Evolutionary conservation across 1,140 invertebrate genomes (phyloP), one percentile per base, ranked within the genome.

Genomic region (Daktulosphaira vitifoliae): DNA sequence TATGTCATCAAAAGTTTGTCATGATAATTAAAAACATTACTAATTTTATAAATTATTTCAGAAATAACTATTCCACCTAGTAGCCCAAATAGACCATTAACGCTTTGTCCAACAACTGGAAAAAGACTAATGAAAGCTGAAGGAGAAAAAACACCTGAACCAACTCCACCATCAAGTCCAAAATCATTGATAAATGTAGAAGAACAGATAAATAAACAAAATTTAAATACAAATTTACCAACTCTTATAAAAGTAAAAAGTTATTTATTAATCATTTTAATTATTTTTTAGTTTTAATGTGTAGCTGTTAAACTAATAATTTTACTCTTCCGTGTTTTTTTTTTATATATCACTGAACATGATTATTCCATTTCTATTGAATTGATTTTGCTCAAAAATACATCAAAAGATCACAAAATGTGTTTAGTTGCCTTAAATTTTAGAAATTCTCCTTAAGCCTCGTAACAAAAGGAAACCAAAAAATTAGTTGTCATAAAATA

Each of bases 51-150:
- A 33, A 46, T 1, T 25, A 46, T 62, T 44, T 48, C 42, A 62
- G 56, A 62, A 15, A 38, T 66, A 42, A 25, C 80, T 4, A 75
- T 83, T 25, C 79, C 81, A 68, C 80, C 84, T 1, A 79, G 83
- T 2, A 84, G 81, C 72, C 84, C 84, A 26, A 80, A 82, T 4
- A 76, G 82, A 26, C 81, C 83, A 39, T 81, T 87, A 39, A 82
- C 82, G 8, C 74, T 88, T 42, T 85, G 84, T 71, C 85, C 86
- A 8, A 69, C 79, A 2, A 84, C 84, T 1, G 85, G 86, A 11
- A 78, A 81, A 66, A 79, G 86, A 16, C 78, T 86, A n/a, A 83
- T 82, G 18, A 70, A 78, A 65, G 82, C 82, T 0, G 83, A 84
- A 73, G 83, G 82, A 9, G 83, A 86, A 72, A 71, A 68, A 46